Conservation (phyloP, 2,888 invertebrate species). For the Quadroppia sp. region DNA sequence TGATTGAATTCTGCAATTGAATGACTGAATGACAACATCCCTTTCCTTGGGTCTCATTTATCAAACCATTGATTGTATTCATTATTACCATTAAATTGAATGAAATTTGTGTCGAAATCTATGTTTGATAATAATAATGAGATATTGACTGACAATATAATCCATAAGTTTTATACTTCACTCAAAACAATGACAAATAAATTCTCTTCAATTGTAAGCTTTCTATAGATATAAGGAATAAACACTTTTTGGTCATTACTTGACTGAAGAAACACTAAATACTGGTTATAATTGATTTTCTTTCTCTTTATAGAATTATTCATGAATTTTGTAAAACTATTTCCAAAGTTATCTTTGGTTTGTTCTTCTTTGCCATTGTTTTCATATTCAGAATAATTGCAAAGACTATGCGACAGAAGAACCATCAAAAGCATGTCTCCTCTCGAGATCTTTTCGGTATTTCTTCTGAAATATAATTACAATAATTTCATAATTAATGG, state of each 20-base stretch:
- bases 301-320: not conserved
- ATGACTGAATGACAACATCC: constrained; percentile 23
- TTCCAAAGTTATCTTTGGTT: not conserved
- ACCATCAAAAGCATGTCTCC: constrained; percentile 36
- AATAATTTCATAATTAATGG: not conserved
- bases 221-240: constrained; percentile 38
- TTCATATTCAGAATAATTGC: not conserved
- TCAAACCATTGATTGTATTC: not conserved
- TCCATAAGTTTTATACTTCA: constrained; percentile 21
- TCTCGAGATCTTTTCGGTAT: not conserved
- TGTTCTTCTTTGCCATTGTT: not conserved
- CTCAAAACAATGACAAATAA: constrained; percentile 30
- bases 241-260: constrained; percentile 14
- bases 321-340: not conserved
- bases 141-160: not conserved
- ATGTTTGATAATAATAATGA: too few species aligned
- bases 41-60: not conserved
- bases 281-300: constrained; percentile 10
- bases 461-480: not conserved
- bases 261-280: constrained; percentile 39
- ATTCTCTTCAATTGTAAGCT: constrained; percentile 3
- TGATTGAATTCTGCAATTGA: not conserved
- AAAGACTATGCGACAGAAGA: not conserved
- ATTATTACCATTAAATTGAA: not conserved
- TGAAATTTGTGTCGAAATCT: constrained; percentile 19